Base-by-base conservation (phyloP, 2,888 invertebrate genomes). In the Stenichneumon culpator region DNA sequence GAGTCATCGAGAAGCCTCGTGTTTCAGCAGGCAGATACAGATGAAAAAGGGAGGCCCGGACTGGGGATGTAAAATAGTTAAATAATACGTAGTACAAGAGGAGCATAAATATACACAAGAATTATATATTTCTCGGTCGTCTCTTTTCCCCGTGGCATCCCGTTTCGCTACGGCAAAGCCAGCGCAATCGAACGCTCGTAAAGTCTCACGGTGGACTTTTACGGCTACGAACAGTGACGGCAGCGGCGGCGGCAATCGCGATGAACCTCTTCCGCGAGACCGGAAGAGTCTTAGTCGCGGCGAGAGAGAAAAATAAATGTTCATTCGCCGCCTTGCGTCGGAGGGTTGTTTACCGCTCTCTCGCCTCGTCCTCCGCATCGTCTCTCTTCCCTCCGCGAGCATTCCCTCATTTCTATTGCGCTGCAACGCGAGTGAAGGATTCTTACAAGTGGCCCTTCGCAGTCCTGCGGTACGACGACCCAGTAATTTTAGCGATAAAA, bases 111-210 rank as follows among this genome's bases (percentile, higher is more conserved):
- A 85, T 85, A 44, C 69, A 19, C 19, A 16, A 52, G 52, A 19
- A 19, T 19, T 52, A 52, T 52, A n/a, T 52, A n/a, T 52, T 19
- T 52, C 52, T 52, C 52, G 57, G 22, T 25, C 22, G 54, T 54
- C 72, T 65, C 69, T 82, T 65, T 44, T 69, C 60, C 60, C 69
- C 82, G 63, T 60, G 74, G 70, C 84, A 67, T 52, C 4, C 16
- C 79, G 63, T 73, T 85, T 82, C 60, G 82, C 75, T 73, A 82
- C 79, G 82, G 73, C 60, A 25, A 14, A 32, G 36, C 39, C 28
- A 65, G 3, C 82, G 82, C 79, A 85, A 85, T 85, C 85, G 85
- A 85, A 85, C 85, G 79, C 57, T 85, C 85, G 85, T 85, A 85
- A 85, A 85, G 75, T 79, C 85, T 85, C 85, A 60, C 85, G 82